A percentile compares a stretch with the other conserved stretches of the same genome.
These are phyloP conservation scores for Sthenelais limicola DNA, from an alignment of 2,888 invertebrate species.

Conservation along the genomic window DNA sequence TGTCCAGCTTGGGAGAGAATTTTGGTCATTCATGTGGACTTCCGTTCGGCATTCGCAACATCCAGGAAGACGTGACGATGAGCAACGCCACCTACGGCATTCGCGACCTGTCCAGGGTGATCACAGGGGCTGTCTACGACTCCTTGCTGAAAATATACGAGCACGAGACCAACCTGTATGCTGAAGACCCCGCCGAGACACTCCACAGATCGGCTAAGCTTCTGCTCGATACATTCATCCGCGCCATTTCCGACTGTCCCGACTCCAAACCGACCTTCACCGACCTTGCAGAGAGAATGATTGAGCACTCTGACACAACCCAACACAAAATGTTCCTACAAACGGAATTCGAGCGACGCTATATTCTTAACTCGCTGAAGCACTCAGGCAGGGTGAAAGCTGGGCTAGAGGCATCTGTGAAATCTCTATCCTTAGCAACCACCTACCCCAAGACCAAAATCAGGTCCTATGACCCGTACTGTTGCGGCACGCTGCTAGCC, in stretches of 20 bases:
- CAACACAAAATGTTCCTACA: not conserved
- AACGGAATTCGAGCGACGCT: not conserved
- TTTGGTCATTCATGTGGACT: slow-evolving; percentile 6
- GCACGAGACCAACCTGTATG: slow-evolving; percentile 1
- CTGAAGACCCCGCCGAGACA: not conserved
- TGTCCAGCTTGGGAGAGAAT: slow-evolving; percentile 2
- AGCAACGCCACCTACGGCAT: not conserved
- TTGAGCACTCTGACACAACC: not conserved
- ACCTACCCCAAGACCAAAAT: not conserved
- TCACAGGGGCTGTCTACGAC: slow-evolving; percentile 21
- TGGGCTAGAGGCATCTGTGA: not conserved
- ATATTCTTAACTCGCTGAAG: not conserved
- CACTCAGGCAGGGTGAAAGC: not conserved
- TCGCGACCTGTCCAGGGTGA: slow-evolving; percentile 6
- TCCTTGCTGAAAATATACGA: not conserved
- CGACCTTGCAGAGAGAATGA: slow-evolving; percentile 21
- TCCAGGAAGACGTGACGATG: slow-evolving; percentile 22
- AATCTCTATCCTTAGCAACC: not conserved
- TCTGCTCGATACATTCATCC: slow-evolving; percentile 4
- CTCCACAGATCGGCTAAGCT: not conserved
- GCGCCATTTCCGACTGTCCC: slow-evolving; percentile 1
- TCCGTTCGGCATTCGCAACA: slow-evolving; percentile 6
- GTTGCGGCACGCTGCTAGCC: slow-evolving; percentile 12
- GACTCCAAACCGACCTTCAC: not conserved
- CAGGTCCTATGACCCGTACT: not conserved